Base-by-base conservation (phyloP, 1,140 invertebrate genomes). In the Heliconius hermathena region DNA sequence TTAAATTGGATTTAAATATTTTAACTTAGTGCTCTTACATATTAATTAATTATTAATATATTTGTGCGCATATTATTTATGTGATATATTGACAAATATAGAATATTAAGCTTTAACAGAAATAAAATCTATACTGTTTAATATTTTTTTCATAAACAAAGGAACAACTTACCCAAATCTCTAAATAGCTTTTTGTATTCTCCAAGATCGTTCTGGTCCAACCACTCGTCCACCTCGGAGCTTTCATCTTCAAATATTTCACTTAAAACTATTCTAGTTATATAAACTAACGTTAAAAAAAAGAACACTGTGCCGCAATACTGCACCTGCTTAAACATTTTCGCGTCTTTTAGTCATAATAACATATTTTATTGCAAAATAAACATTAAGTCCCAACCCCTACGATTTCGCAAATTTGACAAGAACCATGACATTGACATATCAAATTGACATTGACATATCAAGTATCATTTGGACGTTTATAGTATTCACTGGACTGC, bases 151-250 rank as follows among this genome's bases (percentile, higher is more conserved):
- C 41, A 16, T 46, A 16, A 46, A 46, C 18, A 52, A 52, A 52
- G 16, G 49, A 52, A 52, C 49, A 20, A 94, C 95, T 96, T 91
- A 97, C 97, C 97, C 95, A 96, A 95, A 86, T 97, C 95, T 84
- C 94, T 95, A 86, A 97, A 97, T 8, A 97, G 88, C 77, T 96
- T 94, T 83, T 96, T 96, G 86, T 97, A 97, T 77, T 97, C 95
- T 36, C 95, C 91, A 36, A 97, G 92, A 76, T 96, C 95, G 88
- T 96, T 97, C 87, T 97, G 96, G 72, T 96, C 95, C 71, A 97
- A 90, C 97, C 97, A 97, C 84, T 96, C 95, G 81, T 97, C 96
- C 66, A 97, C 96, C 91, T 96, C 95, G 46, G 90, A 95, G 81
- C 94, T 90, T 83, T 96, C 95, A 82, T 95, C 95, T 85, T 95